These are phyloP conservation scores for Anoura caudifer DNA, from an alignment of 2,113 vertebrate species.

Conservation along the genomic window DNA sequence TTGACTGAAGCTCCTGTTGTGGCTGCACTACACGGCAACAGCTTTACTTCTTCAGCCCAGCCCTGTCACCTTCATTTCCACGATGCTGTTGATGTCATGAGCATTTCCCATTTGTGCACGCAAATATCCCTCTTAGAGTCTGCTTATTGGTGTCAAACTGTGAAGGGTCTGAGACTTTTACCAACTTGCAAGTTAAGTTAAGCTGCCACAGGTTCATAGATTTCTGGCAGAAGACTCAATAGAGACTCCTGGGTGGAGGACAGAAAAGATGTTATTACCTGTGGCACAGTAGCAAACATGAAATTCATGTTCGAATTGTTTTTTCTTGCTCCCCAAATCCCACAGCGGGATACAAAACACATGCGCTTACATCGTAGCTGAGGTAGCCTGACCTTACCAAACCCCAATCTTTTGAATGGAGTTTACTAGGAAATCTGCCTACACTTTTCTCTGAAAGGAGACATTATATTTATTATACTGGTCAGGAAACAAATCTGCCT, in stretches of 20 bases:
- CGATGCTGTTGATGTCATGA: background rate
- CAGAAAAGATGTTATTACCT: background rate
- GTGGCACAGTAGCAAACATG: background rate
- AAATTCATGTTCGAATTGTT: background rate
- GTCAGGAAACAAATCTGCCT: background rate
- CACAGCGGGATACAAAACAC: background rate
- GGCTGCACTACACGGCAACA: background rate
- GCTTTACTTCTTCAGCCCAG: background rate
- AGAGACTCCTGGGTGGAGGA: background rate
- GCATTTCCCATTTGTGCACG: background rate
- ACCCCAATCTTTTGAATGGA: background rate
- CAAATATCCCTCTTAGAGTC: background rate
- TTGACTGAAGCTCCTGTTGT: background rate
- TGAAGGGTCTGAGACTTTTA: background rate
- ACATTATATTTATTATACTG: background rate
- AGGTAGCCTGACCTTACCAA: background rate
- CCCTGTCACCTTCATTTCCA: background rate
- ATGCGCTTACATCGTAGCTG: background rate
- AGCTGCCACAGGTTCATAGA: background rate
- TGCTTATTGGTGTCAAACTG: background rate
- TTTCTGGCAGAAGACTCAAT: background rate
- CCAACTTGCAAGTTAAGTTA: background rate
- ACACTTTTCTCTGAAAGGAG: background rate
- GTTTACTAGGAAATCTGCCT: background rate
- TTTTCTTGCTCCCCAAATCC: background rate